These are phyloP conservation scores for Zonotrichia albicollis DNA, from an alignment of 2,797 vertebrate genomes.

Conservation along the genomic window DNA sequence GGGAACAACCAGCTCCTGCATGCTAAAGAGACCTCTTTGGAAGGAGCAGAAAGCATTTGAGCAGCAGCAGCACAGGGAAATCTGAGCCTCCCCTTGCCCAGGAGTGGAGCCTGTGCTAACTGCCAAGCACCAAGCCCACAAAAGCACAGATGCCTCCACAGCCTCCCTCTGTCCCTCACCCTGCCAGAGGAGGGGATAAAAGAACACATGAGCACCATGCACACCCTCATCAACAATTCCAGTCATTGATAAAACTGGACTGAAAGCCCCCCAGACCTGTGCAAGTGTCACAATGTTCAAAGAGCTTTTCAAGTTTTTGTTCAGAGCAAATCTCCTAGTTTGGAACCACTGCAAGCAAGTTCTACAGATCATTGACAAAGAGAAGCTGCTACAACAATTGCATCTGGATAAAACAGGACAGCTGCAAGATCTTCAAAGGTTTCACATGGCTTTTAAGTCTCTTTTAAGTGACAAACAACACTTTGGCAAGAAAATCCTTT, in stretches of 20 bases:
- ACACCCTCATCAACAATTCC: background rate
- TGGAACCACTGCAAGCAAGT: background rate
- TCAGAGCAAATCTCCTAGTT: background rate
- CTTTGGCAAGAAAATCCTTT: background rate
- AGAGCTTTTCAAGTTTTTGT: background rate
- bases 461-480: background rate
- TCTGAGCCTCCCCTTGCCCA: background rate
- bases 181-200: background rate
- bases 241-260: background rate
- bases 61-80: background rate
- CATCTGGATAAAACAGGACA: background rate
- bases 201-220: rapidly evolving
- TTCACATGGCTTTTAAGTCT: background rate
- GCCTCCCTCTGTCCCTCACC: background rate
- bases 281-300: background rate
- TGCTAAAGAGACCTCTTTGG: background rate
- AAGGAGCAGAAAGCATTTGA: background rate
- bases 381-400: background rate
- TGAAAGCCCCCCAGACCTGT: background rate
- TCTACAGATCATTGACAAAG: background rate
- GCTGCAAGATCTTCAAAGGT: background rate
- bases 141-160: background rate
- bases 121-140: background rate
- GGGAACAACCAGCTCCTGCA: background rate
- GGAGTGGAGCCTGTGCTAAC: background rate